phyloP scores from a whole-genome alignment of 2,113 vertebrate species.

The Gallinago jamesoni region DNA sequence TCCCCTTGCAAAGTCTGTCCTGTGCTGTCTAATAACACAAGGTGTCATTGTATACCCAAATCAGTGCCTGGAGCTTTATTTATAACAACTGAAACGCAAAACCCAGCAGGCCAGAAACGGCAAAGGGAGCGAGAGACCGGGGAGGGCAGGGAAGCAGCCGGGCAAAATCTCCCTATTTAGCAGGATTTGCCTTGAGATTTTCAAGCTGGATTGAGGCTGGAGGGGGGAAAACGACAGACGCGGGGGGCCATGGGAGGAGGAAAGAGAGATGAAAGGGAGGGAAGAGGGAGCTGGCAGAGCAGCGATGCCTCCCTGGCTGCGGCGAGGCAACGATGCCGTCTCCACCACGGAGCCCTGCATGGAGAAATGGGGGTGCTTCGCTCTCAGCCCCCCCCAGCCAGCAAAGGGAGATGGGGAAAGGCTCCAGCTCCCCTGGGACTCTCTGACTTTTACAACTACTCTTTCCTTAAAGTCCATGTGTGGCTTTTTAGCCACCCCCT shows the following conservation, averaged over 20 bases:
- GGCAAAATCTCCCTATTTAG: slow-evolving; percentile 17
- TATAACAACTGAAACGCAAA: slow-evolving; percentile 70
- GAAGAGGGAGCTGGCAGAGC: neutral
- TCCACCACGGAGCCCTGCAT: neutral
- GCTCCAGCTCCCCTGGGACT: neutral
- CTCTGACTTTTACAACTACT: neutral
- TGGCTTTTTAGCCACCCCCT: neutral
- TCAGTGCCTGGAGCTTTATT: slow-evolving; percentile 71
- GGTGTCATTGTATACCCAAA: slow-evolving; percentile 72
- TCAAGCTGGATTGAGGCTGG: neutral
- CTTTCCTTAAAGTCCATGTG: neutral
- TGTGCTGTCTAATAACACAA: slow-evolving; percentile 69
- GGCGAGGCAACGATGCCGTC: neutral
- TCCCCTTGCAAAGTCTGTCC: slow-evolving; percentile 55
- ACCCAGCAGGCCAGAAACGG: slow-evolving; percentile 54
- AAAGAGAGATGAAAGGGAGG: neutral
- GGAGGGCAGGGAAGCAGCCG: neutral
- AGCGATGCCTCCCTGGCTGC: neutral
- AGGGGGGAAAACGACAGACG: neutral
- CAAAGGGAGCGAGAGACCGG: neutral
- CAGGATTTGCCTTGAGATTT: slow-evolving; percentile 29
- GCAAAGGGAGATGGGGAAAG: neutral
- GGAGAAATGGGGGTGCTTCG: neutral
- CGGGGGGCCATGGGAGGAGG: neutral
- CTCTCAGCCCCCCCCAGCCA: neutral